A percentile compares a stretch with the other conserved stretches of the same genome.
Evolutionary conservation across 1,140 invertebrate species (phyloP).

Genomic region (Apis dorsata): DNA sequence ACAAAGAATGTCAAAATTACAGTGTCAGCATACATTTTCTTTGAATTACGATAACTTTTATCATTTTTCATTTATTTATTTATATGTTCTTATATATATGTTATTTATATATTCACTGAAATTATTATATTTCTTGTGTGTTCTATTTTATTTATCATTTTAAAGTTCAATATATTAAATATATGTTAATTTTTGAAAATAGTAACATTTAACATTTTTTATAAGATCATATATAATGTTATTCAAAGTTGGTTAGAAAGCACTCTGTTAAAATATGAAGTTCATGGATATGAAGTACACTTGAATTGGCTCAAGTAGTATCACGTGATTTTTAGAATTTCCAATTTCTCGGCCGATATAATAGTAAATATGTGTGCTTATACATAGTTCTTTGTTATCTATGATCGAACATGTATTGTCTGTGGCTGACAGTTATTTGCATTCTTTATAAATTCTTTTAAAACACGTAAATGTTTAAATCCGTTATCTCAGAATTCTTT

Average conservation of each 20-base stretch:
- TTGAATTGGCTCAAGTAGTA: background rate
- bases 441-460: slow-evolving; percentile 32
- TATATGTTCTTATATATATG: no score
- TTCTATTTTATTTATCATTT: no score
- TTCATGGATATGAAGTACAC: slow-evolving; percentile 18
- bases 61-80: background rate
- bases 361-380: no score
- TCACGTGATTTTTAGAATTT: slow-evolving; percentile 3
- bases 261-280: background rate
- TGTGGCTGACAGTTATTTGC: slow-evolving; percentile 13
- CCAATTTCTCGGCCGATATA: slow-evolving; percentile 7
- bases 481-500: slow-evolving; percentile 15
- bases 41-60: background rate
- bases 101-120: background rate
- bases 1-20: background rate
- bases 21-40: background rate
- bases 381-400: slow-evolving; percentile 22
- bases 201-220: background rate
- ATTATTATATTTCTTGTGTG: no score
- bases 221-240: background rate
- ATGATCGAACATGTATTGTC: slow-evolving; percentile 36
- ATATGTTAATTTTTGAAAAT: background rate
- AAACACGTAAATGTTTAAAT: background rate
- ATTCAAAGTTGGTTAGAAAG: slow-evolving; percentile 18
- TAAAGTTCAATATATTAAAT: background rate